Evolutionary conservation across 2,888 invertebrate species (phyloP).

Genomic region (Galerucella pusilla): DNA sequence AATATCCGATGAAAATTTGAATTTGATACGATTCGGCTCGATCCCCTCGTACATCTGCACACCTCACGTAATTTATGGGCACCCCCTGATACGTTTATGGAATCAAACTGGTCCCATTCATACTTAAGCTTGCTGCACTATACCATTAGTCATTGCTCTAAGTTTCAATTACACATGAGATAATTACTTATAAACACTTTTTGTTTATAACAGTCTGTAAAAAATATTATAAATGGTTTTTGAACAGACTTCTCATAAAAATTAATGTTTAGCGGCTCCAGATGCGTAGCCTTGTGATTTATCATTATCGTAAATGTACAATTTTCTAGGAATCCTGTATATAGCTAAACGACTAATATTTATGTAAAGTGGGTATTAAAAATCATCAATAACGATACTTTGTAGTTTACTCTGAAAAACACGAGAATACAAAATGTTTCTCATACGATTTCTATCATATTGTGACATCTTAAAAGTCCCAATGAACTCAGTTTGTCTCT

Average conservation of each 20-base stretch:
- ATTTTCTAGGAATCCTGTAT: not conserved
- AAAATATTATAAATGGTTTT: not conserved
- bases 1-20: too few relatives aligned
- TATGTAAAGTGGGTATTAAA: not conserved
- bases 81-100: too few relatives aligned
- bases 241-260: not conserved
- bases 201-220: slow-evolving; percentile 44
- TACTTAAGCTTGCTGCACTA: slow-evolving; percentile 31
- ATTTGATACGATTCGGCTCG: too few relatives aligned
- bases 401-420: not conserved
- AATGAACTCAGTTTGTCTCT: too few relatives aligned
- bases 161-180: slow-evolving; percentile 47
- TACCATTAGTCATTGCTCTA: slow-evolving; percentile 44
- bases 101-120: too few relatives aligned
- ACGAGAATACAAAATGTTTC: too few relatives aligned
- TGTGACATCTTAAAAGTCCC: too few relatives aligned
- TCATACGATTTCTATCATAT: too few relatives aligned
- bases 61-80: too few relatives aligned
- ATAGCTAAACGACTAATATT: not conserved
- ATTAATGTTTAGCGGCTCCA: slow-evolving; percentile 6
- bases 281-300: not conserved
- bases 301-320: not conserved
- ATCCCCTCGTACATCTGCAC: too few relatives aligned
- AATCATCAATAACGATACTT: not conserved
- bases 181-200: slow-evolving; percentile 49